A percentile compares a stretch with the other conserved stretches of the same genome.
Conservation (phyloP, 2,888 invertebrate genomes). For the Netelia fuscicornis region DNA sequence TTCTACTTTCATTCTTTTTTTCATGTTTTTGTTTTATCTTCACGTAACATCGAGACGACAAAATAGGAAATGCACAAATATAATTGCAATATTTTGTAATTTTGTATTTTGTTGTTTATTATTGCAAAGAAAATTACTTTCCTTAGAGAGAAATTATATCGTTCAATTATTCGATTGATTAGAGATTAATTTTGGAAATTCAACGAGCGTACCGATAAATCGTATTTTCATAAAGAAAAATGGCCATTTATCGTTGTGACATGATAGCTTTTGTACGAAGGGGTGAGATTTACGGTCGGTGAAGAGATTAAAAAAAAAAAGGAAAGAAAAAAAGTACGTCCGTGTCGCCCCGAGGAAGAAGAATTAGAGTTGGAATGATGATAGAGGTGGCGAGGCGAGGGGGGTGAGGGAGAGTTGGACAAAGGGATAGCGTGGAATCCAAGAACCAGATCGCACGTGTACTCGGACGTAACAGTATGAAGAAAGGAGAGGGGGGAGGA, state of each 20-base stretch:
- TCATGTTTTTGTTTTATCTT: too few relatives aligned
- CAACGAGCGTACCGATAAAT: too few relatives aligned
- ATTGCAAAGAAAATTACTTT: neutral
- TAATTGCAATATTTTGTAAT: neutral
- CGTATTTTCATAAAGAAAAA: neutral
- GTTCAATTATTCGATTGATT: too few relatives aligned
- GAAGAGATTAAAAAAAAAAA: conserved; percentile 11
- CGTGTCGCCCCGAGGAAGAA: conserved; percentile 13
- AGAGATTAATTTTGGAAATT: too few relatives aligned
- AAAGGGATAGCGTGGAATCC: conserved; percentile 14
- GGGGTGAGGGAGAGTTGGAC: neutral
- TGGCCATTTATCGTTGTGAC: neutral
- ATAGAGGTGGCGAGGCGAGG: neutral
- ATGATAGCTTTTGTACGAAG: neutral
- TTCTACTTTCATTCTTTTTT: neutral
- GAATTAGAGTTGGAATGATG: conserved; percentile 19
- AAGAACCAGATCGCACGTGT: conserved; percentile 40
- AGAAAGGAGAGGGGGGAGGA: neutral
- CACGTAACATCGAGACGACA: too few relatives aligned
- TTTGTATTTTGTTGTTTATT: neutral
- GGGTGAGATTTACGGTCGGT: neutral
- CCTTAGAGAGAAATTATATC: neutral
- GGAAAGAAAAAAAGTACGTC: too few relatives aligned
- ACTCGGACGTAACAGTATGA: conserved; percentile 7
- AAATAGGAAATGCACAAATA: too few relatives aligned